Evolutionary conservation across 30 jellyfish, hydroid and myxozoan species (phyloP), one percentile per base, ranked within the genome.

Genomic region (Aurelia sp.): DNA sequence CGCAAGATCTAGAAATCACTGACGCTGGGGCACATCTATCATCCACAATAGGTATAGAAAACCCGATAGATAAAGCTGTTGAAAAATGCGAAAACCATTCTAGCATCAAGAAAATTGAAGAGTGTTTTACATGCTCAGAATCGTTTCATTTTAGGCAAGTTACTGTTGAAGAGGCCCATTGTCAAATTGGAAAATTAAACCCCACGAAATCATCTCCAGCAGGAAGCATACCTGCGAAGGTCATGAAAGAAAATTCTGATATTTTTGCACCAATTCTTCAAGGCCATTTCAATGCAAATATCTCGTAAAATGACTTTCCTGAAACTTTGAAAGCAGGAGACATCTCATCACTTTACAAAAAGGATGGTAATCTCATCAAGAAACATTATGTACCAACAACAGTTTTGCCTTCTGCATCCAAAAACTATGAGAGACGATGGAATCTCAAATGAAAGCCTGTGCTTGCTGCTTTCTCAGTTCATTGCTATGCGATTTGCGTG

Each of bases 201-300:
- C 41, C 41, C 24, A n/a, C 2, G 79, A 67, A 67, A 67, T 67
- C 79, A 21, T 67, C 61, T 67, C 20, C 79, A 21, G 79, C 6
- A 67, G 80, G 59, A 31, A 67, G 80, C 80, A 67, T 67, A 67
- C 80, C 80, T 67, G 80, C 80, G 30, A 63, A 63, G 20, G 27
- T 63, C 19, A 27, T 27, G 33, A 27, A 27, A 1, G 33, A 27
- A 27, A 27, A 27, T 27, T 27, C 33, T 27, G 33, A 27, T 27
- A 27, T 0, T 27, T 27, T 27, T 27, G 33, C 33, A 27, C 33
- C 33, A 27, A 27, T 27, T 27, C 2, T 27, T 27, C 33, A 27
- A 27, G 33, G 33, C 33, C 33, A 27, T 27, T 27, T 27, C 33
- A 67, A 67, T 73, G 11, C n/a, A 47, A 73, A 50, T 4, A 41